A percentile compares a stretch with the other conserved stretches of the same genome.
These are phyloP conservation scores for Eulemur mongoz DNA, from an alignment of 2,797 vertebrate genomes.

Conservation along the genomic window DNA sequence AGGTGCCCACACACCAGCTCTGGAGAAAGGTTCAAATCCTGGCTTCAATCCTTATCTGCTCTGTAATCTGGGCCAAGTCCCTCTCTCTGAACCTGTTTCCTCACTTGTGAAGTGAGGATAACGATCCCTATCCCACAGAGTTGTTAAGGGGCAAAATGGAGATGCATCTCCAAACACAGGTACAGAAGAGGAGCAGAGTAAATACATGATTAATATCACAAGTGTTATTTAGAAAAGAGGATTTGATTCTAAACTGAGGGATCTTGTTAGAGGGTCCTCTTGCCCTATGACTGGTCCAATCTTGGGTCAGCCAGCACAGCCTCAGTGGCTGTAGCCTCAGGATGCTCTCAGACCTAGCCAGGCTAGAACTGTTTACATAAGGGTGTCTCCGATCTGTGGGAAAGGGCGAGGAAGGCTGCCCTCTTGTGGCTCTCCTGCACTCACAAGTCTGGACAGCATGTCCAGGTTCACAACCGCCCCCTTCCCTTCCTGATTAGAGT, in stretches of 20 bases:
- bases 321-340: not conserved
- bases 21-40: not conserved
- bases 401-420: not conserved
- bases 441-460: not conserved
- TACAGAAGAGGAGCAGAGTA: not conserved
- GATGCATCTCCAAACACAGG: not conserved
- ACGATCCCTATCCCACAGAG: not conserved
- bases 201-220: not conserved
- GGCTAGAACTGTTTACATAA: not conserved
- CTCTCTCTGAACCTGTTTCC: not conserved
- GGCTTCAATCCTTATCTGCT: not conserved
- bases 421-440: not conserved
- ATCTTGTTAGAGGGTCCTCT: not conserved
- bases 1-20: not conserved
- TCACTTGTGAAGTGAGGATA: not conserved
- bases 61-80: not conserved
- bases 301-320: not conserved
- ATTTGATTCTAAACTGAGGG: not conserved
- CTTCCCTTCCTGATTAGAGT: not conserved
- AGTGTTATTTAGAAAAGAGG: not conserved
- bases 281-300: not conserved
- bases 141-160: not conserved
- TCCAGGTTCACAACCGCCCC: not conserved
- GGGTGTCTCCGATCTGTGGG: not conserved
- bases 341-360: not conserved